Base-by-base conservation (phyloP, 2,888 invertebrate species). In the Matsumyia berberina region DNA sequence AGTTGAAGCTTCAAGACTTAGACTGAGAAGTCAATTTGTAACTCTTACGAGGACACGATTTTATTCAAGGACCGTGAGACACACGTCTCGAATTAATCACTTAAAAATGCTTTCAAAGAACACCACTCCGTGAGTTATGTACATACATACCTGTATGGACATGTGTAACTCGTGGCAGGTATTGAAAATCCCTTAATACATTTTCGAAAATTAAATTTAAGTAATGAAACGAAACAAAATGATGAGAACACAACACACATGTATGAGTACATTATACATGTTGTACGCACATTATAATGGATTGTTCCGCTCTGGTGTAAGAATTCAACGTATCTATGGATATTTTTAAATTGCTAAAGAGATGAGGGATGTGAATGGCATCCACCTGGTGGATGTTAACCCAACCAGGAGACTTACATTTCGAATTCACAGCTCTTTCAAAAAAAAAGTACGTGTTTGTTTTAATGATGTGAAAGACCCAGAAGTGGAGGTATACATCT, bases 321-420 rank as follows among this genome's bases (percentile, higher is more conserved):
- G 12, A 15, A 42, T 6, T 7, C 5, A 42, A 24, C 24, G 24
- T 4, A 24, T 24, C 4, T 24, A 24, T 24, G 24, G 5, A 42
- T 15, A 15, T 42, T 15, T 55, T 55, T 37, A 19, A 35, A 17
- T 19, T 11, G 11, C 55, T 15, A 5, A 17, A 33, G 31, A 53
- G 8, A 33, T 33, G 33, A 33, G 5, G 17, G 35, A 17, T 11
- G 17, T 9, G 9, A 9, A 53, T 53, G 17, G 33, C 35, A 55
- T 55, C 35, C 55, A 55, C 35, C 55, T 35, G 35, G 19, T 35
- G 35, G 35, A 35, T 55, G 17, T 35, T 55, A 35, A 35, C 35
- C n/a, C 11, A 35, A 11, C 17, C 17, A 15, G 9, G n/a, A 55
- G 35, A 55, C 33, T 55, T 55, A 35, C 17, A 9, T 11, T 15